phyloP scores from a whole-genome alignment of 2,797 vertebrate genomes.

The Phaenicophaeus curvirostris region DNA sequence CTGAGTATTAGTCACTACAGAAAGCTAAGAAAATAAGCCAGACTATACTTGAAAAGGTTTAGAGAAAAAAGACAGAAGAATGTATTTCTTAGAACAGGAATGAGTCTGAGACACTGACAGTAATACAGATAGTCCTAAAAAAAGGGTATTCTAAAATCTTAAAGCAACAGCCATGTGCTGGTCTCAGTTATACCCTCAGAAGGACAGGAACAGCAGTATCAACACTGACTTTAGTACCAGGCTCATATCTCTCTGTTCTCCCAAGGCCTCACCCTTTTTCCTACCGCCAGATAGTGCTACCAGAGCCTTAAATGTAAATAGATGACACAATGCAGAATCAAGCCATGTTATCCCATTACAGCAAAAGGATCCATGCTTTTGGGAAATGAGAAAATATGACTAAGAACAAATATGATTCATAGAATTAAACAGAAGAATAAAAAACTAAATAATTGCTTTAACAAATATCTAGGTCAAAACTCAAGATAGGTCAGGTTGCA shows the following conservation, averaged over 20 bases:
- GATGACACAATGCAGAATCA: accelerated
- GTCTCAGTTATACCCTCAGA: neutral
- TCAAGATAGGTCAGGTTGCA: neutral
- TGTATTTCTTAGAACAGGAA: neutral
- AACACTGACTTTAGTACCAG: accelerated
- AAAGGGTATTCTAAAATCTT: neutral
- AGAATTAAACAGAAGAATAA: neutral
- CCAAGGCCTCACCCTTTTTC: neutral
- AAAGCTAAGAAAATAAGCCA: neutral
- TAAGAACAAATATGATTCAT: neutral
- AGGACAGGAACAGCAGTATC: neutral
- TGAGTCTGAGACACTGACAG: neutral
- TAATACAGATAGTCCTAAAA: neutral
- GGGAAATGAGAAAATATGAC: neutral
- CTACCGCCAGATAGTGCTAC: neutral
- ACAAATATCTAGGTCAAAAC: neutral
- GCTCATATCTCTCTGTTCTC: neutral
- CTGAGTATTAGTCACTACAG: no score
- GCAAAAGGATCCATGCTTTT: accelerated
- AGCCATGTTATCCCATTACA: neutral
- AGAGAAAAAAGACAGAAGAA: neutral
- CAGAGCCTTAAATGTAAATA: neutral
- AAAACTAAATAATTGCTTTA: neutral
- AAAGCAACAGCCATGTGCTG: accelerated
- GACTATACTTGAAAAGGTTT: neutral